Percentiles rank a stretch among this genome's conserved stretches.
Evolutionary conservation across 2,797 vertebrate species (phyloP).

Genomic region (Phoebastria nigripes): DNA sequence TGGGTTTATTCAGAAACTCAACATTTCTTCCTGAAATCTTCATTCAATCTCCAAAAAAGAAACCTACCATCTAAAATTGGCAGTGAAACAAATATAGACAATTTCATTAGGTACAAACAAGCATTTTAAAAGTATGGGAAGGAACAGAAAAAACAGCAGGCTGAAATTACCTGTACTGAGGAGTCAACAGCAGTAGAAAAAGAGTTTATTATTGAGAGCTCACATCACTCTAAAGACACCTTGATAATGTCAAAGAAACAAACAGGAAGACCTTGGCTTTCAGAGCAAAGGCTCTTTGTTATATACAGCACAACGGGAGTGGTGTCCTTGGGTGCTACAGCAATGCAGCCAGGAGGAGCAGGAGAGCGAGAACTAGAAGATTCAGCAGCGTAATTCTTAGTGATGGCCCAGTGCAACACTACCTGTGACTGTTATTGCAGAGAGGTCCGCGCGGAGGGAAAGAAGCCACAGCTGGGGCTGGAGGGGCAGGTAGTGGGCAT

Average conservation of each 20-base stretch:
- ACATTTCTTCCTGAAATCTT: not conserved
- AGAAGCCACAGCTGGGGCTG: not conserved
- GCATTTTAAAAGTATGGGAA: not conserved
- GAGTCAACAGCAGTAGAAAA: not conserved
- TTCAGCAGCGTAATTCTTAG: not conserved
- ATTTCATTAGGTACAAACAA: not conserved
- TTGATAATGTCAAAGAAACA: not conserved
- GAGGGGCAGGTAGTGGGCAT: not conserved
- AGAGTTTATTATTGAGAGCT: not conserved
- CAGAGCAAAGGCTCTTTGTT: not conserved
- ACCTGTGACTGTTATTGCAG: not conserved
- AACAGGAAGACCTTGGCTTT: not conserved
- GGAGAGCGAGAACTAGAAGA: not conserved
- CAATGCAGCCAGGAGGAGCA: not conserved
- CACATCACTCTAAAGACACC: not conserved
- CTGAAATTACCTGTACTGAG: not conserved
- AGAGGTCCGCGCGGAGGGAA: rapidly evolving
- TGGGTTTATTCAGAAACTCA: not conserved
- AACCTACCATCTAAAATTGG: not conserved
- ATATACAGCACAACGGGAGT: not conserved
- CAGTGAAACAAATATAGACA: not conserved
- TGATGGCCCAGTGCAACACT: not conserved
- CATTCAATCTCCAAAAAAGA: not conserved
- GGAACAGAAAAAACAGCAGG: not conserved
- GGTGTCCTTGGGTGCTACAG: not conserved